Percentiles rank a stretch among this genome's conserved stretches.
Evolutionary conservation across 2,888 invertebrate genomes (phyloP).

Genomic region (Melieria crassipennis): DNA sequence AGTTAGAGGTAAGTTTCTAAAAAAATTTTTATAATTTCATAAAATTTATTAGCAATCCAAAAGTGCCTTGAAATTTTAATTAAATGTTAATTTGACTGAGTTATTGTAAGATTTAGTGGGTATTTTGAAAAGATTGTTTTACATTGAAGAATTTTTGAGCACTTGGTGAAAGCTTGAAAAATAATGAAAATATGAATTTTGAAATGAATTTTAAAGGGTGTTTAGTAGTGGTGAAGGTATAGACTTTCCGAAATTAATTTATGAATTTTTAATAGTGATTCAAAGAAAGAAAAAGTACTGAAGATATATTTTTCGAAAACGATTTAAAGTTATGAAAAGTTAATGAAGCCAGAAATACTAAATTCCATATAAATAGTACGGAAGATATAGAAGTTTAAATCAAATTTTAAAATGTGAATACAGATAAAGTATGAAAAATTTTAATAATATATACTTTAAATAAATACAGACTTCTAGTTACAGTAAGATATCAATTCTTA

Average conservation of each 20-base stretch:
- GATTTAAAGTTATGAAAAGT: neutral
- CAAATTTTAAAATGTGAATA: no score
- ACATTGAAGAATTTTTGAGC: neutral
- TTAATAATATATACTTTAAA: no score
- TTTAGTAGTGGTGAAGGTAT: no score
- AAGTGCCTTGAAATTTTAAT: neutral
- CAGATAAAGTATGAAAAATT: no score
- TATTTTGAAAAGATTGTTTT: neutral
- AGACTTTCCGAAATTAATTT: no score
- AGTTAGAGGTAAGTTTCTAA: constrained; percentile 52
- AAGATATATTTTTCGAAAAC: neutral
- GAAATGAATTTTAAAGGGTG: constrained; percentile 32
- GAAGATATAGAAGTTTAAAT: no score
- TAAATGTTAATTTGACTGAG: neutral
- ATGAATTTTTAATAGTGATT: no score
- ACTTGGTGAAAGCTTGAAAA: neutral
- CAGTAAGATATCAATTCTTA: no score
- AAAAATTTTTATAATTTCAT: neutral
- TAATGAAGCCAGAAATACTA: neutral
- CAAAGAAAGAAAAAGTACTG: neutral
- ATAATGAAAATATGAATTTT: neutral
- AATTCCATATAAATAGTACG: neutral
- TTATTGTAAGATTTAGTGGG: neutral
- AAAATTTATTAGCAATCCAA: neutral
- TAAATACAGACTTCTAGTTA: no score